Conservation (phyloP, 1,140 invertebrate genomes). For the Diachasma alloeum region DNA sequence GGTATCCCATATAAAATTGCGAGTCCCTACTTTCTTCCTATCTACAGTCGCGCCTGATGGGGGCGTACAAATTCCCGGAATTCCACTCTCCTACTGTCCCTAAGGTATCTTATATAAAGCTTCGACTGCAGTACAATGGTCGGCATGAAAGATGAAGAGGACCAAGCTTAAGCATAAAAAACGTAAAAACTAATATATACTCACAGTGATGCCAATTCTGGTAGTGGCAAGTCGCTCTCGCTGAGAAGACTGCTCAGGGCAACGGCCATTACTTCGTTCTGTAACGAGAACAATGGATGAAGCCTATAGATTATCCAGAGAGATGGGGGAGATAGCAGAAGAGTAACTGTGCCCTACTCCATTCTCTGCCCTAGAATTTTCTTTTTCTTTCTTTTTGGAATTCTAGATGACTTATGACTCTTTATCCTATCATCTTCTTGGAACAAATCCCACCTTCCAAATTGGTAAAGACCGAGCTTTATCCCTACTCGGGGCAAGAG, state of each 20-base stretch:
- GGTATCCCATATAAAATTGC: too few species aligned
- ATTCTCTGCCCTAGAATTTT: constrained; percentile 32
- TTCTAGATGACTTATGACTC: neutral
- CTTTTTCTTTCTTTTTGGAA: constrained; percentile 7
- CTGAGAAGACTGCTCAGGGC: constrained; percentile 59
- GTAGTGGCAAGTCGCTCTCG: constrained; percentile 46
- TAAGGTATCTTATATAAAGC: too few species aligned
- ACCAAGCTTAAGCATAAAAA: too few species aligned
- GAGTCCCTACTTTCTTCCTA: too few species aligned
- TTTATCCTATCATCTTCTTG: neutral
- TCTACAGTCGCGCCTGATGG: too few species aligned
- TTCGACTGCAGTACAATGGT: too few species aligned
- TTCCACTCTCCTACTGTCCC: too few species aligned
- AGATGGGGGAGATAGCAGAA: constrained; percentile 27
- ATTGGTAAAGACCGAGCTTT: too few species aligned
- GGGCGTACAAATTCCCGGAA: too few species aligned
- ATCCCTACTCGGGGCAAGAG: too few species aligned
- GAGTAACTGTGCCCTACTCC: neutral
- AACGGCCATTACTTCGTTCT: constrained; percentile 64
- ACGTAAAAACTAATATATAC: constrained; percentile 27
- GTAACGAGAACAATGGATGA: constrained; percentile 48
- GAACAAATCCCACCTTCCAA: neutral
- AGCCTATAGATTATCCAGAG: constrained; percentile 5
- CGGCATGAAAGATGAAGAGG: too few species aligned
- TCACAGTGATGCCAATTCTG: constrained; percentile 46